Conservation (phyloP, 2,888 invertebrate species). For the Thalpophila matura region DNA sequence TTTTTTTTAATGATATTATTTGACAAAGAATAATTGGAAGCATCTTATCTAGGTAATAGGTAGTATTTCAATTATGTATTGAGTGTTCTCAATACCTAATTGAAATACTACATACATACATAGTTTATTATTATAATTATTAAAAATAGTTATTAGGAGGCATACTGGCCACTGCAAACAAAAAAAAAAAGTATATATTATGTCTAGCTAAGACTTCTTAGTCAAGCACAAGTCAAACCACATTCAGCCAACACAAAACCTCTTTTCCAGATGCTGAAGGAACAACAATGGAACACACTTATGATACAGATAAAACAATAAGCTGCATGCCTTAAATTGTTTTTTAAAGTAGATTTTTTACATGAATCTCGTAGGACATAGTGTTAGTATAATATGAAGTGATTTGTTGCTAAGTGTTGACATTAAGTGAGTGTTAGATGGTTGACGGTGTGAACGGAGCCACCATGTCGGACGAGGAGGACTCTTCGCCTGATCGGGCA, state of each 20-base stretch:
- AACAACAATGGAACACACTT: conserved; percentile 56
- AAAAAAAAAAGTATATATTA: no score
- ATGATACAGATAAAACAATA: conserved; percentile 59
- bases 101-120: no score
- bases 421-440: conserved; percentile 62
- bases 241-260: conserved; percentile 32
- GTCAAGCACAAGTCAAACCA: conserved; percentile 12
- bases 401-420: conserved; percentile 56
- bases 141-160: neutral
- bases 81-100: no score
- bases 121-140: no score
- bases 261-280: conserved; percentile 57
- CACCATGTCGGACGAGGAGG: conserved; percentile 88
- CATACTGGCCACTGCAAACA: neutral
- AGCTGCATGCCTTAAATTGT: conserved; percentile 73
- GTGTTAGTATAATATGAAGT: conserved; percentile 74
- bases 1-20: neutral
- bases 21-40: neutral
- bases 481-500: conserved; percentile 85
- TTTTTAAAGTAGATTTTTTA: conserved; percentile 70
- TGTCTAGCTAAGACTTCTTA: neutral
- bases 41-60: no score
- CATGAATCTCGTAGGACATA: conserved; percentile 74
- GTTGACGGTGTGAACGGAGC: conserved; percentile 65
- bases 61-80: no score